A percentile compares a stretch with the other conserved stretches of the same genome.
These are phyloP conservation scores for Ictidomys tridecemlineatus DNA, from an alignment of 2,113 vertebrate genomes.

Conservation along the genomic window DNA sequence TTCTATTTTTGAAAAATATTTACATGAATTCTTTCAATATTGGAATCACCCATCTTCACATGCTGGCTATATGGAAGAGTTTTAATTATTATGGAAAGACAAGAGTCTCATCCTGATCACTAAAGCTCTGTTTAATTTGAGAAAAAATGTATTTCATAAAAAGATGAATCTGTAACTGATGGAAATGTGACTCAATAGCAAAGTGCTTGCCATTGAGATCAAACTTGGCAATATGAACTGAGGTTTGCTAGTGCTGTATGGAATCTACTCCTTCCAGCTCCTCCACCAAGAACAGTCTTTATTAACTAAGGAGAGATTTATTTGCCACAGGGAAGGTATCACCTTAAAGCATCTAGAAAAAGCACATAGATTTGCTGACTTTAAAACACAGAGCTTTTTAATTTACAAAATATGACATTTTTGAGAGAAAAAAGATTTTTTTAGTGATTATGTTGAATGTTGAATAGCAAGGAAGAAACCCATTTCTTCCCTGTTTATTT, in stretches of 20 bases:
- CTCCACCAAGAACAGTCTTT: not conserved
- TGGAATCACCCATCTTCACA: not conserved
- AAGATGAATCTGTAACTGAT: not conserved
- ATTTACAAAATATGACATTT: not conserved
- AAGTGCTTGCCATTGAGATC: not conserved
- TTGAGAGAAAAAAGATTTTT: not conserved
- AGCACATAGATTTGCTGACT: not conserved
- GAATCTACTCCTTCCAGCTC: not conserved
- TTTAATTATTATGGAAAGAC: not conserved
- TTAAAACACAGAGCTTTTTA: not conserved
- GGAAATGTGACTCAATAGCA: not conserved
- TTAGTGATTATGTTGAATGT: not conserved
- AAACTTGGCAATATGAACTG: not conserved
- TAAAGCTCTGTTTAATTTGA: not conserved
- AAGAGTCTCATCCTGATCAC: not conserved
- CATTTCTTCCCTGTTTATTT: not conserved
- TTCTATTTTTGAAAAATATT: not conserved
- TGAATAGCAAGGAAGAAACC: not conserved
- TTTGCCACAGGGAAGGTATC: not conserved
- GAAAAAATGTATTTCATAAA: not conserved
- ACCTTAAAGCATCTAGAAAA: not conserved
- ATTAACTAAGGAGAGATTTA: not conserved
- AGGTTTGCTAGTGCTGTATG: not conserved
- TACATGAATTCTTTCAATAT: not conserved
- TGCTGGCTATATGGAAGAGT: not conserved